A percentile compares a stretch with the other conserved stretches of the same genome.
These are phyloP conservation scores for Apteryx owenii DNA, from an alignment of 2,113 vertebrate species.

Conservation along the genomic window DNA sequence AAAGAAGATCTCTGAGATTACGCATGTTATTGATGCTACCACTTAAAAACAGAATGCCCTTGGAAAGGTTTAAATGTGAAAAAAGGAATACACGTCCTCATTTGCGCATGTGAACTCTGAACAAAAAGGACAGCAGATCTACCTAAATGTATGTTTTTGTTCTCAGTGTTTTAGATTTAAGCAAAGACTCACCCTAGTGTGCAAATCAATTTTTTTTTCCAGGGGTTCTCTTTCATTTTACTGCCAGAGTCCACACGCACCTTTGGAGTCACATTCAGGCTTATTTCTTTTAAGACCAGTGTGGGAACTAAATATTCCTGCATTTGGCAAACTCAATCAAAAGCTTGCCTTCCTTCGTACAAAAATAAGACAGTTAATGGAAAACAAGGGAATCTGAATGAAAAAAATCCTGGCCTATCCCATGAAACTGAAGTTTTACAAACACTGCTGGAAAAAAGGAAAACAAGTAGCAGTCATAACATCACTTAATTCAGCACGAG, in stretches of 20 bases:
- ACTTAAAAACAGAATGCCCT: not conserved
- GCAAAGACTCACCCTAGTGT: not conserved
- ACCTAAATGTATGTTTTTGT: not conserved
- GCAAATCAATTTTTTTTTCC: constrained; percentile 12
- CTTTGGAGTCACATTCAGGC: not conserved
- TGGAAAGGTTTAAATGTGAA: not conserved
- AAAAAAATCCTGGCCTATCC: not conserved
- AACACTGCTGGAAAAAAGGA: not conserved
- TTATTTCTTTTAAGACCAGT: not conserved
- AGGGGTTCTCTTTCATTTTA: not conserved
- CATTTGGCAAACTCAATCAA: not conserved
- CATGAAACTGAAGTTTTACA: not conserved
- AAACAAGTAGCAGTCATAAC: not conserved
- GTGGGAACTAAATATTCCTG: not conserved
- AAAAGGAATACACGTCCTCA: not conserved
- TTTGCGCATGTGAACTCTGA: not conserved
- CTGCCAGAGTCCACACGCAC: not conserved
- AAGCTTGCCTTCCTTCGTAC: not conserved
- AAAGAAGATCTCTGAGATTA: not conserved
- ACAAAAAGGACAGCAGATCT: not conserved
- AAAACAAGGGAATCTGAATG: not conserved
- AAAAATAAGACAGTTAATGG: not conserved
- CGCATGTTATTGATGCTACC: accelerated
- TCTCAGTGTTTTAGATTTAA: not conserved
- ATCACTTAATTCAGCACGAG: not conserved